Base-by-base conservation (phyloP, 30 jellyfish, hydroid and myxozoan species). In the Turritopsis rubra region DNA sequence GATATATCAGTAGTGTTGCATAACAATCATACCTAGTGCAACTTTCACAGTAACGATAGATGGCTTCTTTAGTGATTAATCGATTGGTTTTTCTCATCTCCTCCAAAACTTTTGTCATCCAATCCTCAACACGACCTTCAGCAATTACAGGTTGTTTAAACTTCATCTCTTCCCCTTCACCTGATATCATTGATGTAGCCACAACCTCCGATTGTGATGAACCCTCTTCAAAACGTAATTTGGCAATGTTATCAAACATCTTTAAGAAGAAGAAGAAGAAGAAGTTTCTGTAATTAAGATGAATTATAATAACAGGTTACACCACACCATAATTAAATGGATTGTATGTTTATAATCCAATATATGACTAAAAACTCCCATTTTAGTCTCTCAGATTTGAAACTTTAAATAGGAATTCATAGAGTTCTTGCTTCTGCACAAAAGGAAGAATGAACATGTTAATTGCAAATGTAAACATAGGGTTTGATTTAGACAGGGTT, bases 231-330 rank as follows among this genome's bases (percentile, higher is more conserved):
- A 92, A 88, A 29, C 89, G 83, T 29, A 92, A 88, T 72, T 88
- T 92, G 25, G 98, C 95, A 28, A 92, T 92, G 79, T 92, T 92
- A 52, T 92, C 98, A 72, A 92, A 92, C 98, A 92, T 92, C 98
- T 91, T 74, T 8, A 79, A 30, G 8, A 21, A 81, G 54, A 23
- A 25, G 18, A 79, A 22, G 29, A 30, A 17, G 28, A 0, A 21
- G 80, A 27, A 0, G 17, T 76, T 76, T 17, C n/a, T 17, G 41
- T 19, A 23, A 25, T 17, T 17, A 72, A 60, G n/a, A 17, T 60
- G n/a, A 60, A 60, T 18, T 60, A 60, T 60, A 17, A n/a, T 18
- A 60, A 60, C 73, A 60, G 18, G n/a, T 60, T 60, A 17, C n/a
- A 60, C 18, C 18, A n/a, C n/a, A n/a, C n/a, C n/a, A n/a, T n/a